Conservation (phyloP, 1,140 invertebrate genomes). For the Lasioglossum baleicum region DNA sequence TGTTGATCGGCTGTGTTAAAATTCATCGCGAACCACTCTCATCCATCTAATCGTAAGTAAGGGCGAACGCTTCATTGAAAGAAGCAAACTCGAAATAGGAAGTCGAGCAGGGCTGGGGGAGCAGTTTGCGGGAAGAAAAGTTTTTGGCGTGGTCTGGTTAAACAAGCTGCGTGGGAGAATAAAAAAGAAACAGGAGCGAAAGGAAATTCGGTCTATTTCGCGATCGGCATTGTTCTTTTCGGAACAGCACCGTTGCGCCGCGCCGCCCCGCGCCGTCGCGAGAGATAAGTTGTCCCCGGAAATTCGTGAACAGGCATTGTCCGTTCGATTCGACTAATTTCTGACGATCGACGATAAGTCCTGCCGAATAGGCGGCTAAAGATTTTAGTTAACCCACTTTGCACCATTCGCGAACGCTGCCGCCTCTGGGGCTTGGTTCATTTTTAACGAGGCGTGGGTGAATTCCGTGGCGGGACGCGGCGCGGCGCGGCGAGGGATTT, state of each 20-base stretch:
- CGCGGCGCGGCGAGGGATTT: slow-evolving; percentile 25
- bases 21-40: no score
- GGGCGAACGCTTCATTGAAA: no score
- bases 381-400: slow-evolving; percentile 59
- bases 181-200: no score
- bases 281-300: slow-evolving; percentile 6
- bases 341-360: slow-evolving; percentile 31
- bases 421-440: slow-evolving; percentile 3
- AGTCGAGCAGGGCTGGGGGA: no score
- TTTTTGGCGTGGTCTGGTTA: neutral
- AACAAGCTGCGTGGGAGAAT: neutral
- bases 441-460: slow-evolving; percentile 38
- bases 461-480: slow-evolving; percentile 20
- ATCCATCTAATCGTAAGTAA: no score
- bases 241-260: neutral
- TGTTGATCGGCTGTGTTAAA: no score
- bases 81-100: no score
- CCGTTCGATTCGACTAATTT: slow-evolving; percentile 17
- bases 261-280: neutral
- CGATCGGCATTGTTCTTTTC: neutral
- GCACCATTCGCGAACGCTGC: neutral
- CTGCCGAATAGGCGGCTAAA: neutral
- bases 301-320: slow-evolving; percentile 11
- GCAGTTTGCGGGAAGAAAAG: no score
- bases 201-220: neutral